These are phyloP conservation scores for Pygoscelis antarcticus DNA, from an alignment of 2,113 vertebrate species.

Conservation along the genomic window DNA sequence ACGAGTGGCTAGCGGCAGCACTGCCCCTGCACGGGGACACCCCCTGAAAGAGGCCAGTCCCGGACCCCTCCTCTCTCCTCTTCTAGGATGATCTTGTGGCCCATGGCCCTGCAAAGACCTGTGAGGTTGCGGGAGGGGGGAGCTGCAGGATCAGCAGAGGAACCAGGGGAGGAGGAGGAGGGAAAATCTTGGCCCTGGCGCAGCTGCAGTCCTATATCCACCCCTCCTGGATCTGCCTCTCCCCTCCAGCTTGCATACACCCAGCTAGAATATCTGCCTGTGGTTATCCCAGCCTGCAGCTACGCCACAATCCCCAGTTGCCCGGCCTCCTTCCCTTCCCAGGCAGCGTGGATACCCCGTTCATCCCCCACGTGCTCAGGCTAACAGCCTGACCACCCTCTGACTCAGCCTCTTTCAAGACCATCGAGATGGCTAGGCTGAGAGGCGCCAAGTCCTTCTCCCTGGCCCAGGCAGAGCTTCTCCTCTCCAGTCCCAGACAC, in stretches of 20 bases:
- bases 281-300: neutral
- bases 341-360: rapidly evolving
- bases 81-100: neutral
- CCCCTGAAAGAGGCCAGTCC: neutral
- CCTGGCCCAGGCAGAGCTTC: neutral
- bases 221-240: neutral
- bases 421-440: neutral
- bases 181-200: neutral
- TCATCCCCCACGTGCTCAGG: neutral
- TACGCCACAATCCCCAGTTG: neutral
- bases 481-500: neutral
- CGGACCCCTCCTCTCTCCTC: neutral
- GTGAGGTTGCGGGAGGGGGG: neutral
- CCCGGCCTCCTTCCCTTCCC: neutral
- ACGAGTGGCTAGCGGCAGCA: rapidly evolving
- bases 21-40: neutral
- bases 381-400: neutral
- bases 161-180: neutral
- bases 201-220: neutral
- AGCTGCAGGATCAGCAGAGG: neutral
- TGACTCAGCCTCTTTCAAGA: neutral
- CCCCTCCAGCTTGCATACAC: neutral
- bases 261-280: neutral
- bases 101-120: neutral
- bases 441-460: neutral